Conservation (phyloP, 2,888 invertebrate genomes). For the Phortica okadai region DNA sequence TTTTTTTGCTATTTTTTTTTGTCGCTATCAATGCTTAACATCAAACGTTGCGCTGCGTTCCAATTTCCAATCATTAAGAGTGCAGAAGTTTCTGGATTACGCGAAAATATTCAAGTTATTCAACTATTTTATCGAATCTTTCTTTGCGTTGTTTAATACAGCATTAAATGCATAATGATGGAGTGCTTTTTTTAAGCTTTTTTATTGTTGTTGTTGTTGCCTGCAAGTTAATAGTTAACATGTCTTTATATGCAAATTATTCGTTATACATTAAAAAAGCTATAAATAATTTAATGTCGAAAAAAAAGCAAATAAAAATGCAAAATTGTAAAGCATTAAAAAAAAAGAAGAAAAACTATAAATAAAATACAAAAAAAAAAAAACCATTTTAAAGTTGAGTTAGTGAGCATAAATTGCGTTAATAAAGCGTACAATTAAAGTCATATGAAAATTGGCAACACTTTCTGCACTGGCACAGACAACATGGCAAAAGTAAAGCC, state of each 20-base stretch:
- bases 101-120: no score
- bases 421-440: slow-evolving; percentile 69
- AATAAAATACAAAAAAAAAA: background rate
- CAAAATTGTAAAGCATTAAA: background rate
- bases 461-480: slow-evolving; percentile 49
- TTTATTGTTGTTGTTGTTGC: slow-evolving; percentile 39
- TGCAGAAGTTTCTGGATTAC: no score
- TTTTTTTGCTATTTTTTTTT: slow-evolving; percentile 25
- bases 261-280: no score
- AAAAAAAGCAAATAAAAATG: background rate
- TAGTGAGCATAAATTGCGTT: slow-evolving; percentile 62
- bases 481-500: no score
- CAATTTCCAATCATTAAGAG: no score
- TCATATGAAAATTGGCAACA: slow-evolving; percentile 66
- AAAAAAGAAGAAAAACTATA: background rate
- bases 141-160: no score
- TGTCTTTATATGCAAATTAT: no score
- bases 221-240: no score
- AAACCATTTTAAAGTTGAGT: slow-evolving; percentile 7
- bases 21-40: background rate
- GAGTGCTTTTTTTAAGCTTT: background rate
- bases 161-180: no score
- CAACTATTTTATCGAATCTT: no score
- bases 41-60: no score
- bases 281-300: slow-evolving; percentile 25